Percentiles rank a stretch among this genome's conserved stretches.
These are phyloP conservation scores for Stomatorhinus walkeri DNA, from an alignment of 2,797 vertebrate genomes.

Conservation along the genomic window DNA sequence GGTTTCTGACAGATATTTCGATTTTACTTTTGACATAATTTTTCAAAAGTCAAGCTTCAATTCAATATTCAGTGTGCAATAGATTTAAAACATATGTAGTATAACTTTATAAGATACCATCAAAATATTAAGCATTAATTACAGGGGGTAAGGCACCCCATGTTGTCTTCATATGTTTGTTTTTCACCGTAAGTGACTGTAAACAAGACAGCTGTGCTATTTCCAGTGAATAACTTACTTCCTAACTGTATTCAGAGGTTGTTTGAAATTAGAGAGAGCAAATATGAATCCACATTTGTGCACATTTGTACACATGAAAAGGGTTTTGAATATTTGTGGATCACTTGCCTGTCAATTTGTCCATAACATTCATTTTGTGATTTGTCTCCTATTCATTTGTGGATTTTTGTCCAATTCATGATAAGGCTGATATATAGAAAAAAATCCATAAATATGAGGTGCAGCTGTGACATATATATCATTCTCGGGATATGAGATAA, in stretches of 20 bases:
- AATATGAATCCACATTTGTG: background rate
- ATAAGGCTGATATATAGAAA: background rate
- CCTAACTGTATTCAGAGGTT: background rate
- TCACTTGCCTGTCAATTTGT: background rate
- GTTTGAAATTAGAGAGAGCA: background rate
- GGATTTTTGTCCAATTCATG: background rate
- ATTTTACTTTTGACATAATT: background rate
- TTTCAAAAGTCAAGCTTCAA: too few relatives aligned
- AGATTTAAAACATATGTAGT: too few relatives aligned
- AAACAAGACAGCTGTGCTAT: background rate
- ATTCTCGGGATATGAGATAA: background rate
- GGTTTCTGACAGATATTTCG: background rate
- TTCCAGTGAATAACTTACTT: background rate
- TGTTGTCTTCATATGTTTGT: too few relatives aligned
- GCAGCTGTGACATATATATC: background rate
- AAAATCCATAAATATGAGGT: background rate
- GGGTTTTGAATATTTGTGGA: background rate
- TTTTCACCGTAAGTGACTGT: background rate
- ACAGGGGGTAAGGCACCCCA: too few relatives aligned
- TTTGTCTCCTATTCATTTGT: background rate
- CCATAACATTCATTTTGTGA: background rate
- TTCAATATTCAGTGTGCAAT: too few relatives aligned
- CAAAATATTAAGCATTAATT: too few relatives aligned
- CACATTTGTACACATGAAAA: background rate
- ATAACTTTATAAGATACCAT: too few relatives aligned